These are phyloP conservation scores for Panagrolaimus sp. DNA, from an alignment of 1,140 invertebrate species.

Conservation along the genomic window DNA sequence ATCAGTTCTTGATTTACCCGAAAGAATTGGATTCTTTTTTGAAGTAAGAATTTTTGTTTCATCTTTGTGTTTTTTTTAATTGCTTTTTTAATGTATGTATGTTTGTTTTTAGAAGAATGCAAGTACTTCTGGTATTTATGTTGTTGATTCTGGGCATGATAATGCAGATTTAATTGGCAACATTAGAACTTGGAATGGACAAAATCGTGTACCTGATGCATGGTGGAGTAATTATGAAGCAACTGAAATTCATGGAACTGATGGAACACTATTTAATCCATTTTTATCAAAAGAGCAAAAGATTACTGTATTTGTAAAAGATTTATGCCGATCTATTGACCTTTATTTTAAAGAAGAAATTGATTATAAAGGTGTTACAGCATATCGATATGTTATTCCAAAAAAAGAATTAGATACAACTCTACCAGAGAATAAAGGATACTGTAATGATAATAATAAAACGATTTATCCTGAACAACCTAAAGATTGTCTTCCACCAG, in stretches of 20 bases:
- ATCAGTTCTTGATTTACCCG: constrained; percentile 52
- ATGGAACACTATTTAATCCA: constrained; percentile 54
- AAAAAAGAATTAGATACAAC: constrained; percentile 26
- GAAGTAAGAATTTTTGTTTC: constrained; percentile 30
- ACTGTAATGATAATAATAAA: constrained; percentile 35
- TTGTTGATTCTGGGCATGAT: constrained; percentile 39
- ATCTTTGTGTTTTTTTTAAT: constrained; percentile 10
- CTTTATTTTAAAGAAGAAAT: constrained; percentile 40
- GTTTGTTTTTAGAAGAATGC: constrained; percentile 54
- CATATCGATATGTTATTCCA: constrained; percentile 38
- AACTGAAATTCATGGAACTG: constrained; percentile 47
- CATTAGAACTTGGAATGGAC: constrained; percentile 41
- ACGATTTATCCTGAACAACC: constrained; percentile 26
- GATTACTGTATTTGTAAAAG: constrained; percentile 48
- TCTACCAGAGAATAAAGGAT: constrained; percentile 30
- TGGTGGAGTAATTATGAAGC: constrained; percentile 45
- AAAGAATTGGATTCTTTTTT: constrained; percentile 55
- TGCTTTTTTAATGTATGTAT: constrained; percentile 1
- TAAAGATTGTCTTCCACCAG: constrained; percentile 31
- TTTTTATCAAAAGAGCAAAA: constrained; percentile 42
- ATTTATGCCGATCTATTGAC: constrained; percentile 49
- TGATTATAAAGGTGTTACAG: constrained; percentile 40
- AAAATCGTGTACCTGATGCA: constrained; percentile 33
- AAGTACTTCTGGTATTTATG: constrained; percentile 41
- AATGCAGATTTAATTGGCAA: constrained; percentile 42